Evolutionary conservation across 2,113 vertebrate species (phyloP), one percentile per base, ranked within the genome.

Genomic region (Pyxicephalus adspersus): DNA sequence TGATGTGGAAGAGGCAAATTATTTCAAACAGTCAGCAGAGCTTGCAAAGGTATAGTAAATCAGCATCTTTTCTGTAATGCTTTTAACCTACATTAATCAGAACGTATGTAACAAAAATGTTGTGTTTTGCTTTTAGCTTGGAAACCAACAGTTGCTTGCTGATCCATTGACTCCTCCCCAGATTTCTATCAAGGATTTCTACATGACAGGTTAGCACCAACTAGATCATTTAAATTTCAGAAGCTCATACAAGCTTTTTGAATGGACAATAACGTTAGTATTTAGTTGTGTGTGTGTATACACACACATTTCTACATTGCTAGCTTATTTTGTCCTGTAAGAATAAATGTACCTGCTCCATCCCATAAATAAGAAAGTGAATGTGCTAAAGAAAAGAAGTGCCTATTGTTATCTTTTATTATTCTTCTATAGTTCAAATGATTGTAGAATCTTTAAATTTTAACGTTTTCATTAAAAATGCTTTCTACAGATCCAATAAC

Each of bases 1-100:
- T 85, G 95, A 98, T 29, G 89, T 99, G 1, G 96, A 99, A 85
- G 94, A 93, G 85, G 96, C 97, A 0, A 99, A 99, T 91, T 99
- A 97, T 89, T 98, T 99, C 88, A 95, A 84, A 79, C 96, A 99
- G 89, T 95, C 96, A 70, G 94, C 89, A 68, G 96, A 99, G 70
- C 92, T 99, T 2, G 90, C 96, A n/a, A 91, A 95, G 95, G 96
- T 98, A 89, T 17, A 45, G 86, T 86, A 5, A n/a, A 28, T 11
- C 11, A 8, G 13, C 18, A 9, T 1, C 5, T 34, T 26, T 28
- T 76, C 16, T 63, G 15, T 9, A 45, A 11, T 25, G 6, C 17
- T 1, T 13, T 45, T 7, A 22, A 5, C 11, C 11, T 45, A 13
- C 57, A 31, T 16, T 20, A 20, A 8, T 6, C 3, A 18, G 54